Conservation (phyloP, 2,888 invertebrate genomes). For the Agrochola macilenta region DNA sequence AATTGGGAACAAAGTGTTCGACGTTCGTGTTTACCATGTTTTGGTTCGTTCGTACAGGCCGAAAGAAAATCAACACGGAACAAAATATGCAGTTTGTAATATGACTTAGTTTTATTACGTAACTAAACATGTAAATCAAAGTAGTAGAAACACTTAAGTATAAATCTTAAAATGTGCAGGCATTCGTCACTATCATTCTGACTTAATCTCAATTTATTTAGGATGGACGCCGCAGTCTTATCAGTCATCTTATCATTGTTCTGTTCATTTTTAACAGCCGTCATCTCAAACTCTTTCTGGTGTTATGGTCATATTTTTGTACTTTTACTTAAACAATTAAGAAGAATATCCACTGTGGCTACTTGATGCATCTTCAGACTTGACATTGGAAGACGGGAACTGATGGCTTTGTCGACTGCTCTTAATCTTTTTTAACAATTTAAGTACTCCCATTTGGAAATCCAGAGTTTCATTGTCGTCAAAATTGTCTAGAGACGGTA, state of each 20-base stretch:
- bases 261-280: neutral
- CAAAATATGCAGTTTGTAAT: neutral
- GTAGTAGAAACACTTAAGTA: neutral
- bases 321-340: neutral
- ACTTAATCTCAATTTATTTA: too few relatives aligned
- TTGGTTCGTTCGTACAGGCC: too few relatives aligned
- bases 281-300: neutral
- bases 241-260: neutral
- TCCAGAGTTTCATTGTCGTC: slow-evolving; percentile 29
- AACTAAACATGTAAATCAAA: neutral
- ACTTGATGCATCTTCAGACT: slow-evolving; percentile 15
- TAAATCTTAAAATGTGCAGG: neutral
- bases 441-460: slow-evolving; percentile 34
- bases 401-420: neutral
- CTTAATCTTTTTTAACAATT: slow-evolving; percentile 14
- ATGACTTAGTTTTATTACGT: neutral
- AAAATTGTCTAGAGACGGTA: slow-evolving; percentile 15
- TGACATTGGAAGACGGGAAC: neutral
- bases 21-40: too few relatives aligned
- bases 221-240: neutral
- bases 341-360: slow-evolving; percentile 13
- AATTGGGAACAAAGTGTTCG: too few relatives aligned
- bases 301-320: neutral
- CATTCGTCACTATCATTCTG: neutral
- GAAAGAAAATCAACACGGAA: neutral